Conservation (phyloP, 2,888 invertebrate genomes). For the Catonia carolina region DNA sequence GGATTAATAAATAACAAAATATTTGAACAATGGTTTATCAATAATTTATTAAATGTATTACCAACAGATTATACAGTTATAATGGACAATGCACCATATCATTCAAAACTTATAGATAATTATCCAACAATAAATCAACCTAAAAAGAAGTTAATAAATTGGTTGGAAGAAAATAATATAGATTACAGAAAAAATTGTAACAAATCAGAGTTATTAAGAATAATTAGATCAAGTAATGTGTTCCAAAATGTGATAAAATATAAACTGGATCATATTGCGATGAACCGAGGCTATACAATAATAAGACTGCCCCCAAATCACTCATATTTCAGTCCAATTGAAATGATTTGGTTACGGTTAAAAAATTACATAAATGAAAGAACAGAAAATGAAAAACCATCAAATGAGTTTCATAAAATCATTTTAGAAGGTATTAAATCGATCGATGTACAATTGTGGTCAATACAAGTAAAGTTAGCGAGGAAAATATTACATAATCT, state of each 20-base stretch:
- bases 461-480: too few species aligned
- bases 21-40: slow-evolving; percentile 13
- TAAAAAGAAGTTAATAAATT: background rate
- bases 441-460: too few species aligned
- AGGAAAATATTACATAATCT: too few species aligned
- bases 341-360: background rate
- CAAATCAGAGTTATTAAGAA: background rate
- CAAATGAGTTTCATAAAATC: too few species aligned
- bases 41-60: background rate
- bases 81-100: slow-evolving; percentile 13
- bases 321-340: slow-evolving; percentile 1
- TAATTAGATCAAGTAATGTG: background rate
- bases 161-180: background rate
- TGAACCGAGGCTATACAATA: background rate
- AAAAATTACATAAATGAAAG: slow-evolving; percentile 3
- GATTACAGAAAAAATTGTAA: background rate
- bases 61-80: slow-evolving; percentile 1
- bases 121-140: background rate
- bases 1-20: slow-evolving; percentile 1
- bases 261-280: background rate
- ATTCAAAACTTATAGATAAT: slow-evolving; percentile 6
- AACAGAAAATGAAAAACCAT: too few species aligned
- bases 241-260: background rate
- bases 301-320: slow-evolving; percentile 1
- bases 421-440: too few species aligned